Evolutionary conservation across 2,888 invertebrate genomes (phyloP).

Genomic region (Galeopsomyia nigrocyanea): DNA sequence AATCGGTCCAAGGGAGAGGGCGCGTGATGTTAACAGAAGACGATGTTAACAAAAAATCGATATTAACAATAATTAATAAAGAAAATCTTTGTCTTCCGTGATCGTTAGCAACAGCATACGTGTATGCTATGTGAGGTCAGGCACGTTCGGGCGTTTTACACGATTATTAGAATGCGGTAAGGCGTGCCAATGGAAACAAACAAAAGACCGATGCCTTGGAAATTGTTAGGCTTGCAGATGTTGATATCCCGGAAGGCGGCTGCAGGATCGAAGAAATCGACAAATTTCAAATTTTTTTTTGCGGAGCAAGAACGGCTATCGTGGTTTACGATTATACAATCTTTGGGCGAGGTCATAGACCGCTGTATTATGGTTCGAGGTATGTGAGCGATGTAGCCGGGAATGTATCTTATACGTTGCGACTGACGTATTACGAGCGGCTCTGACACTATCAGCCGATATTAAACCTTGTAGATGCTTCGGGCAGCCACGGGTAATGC

Average conservation of each 20-base stretch:
- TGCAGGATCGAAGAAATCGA: constrained; percentile 20
- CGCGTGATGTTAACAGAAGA: constrained; percentile 8
- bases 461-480: constrained; percentile 20
- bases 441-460: constrained; percentile 9
- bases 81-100: constrained; percentile 19
- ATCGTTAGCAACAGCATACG: background rate
- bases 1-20: no score
- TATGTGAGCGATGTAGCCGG: background rate
- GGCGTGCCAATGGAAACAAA: constrained; percentile 4
- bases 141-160: background rate
- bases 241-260: background rate
- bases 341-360: background rate
- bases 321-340: constrained; percentile 5
- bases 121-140: background rate
- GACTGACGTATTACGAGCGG: constrained; percentile 29
- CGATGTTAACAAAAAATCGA: constrained; percentile 1
- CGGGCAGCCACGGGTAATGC: constrained; percentile 10
- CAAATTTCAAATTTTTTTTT: constrained; percentile 24
- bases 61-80: constrained; percentile 11
- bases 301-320: background rate
- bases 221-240: constrained; percentile 1
- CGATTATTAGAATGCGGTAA: background rate
- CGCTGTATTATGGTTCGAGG: constrained; percentile 25
- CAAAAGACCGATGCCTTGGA: constrained; percentile 9
- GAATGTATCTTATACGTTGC: background rate